These are phyloP conservation scores for Malacoraja senta DNA, from an alignment of 2,797 vertebrate species.

Conservation along the genomic window DNA sequence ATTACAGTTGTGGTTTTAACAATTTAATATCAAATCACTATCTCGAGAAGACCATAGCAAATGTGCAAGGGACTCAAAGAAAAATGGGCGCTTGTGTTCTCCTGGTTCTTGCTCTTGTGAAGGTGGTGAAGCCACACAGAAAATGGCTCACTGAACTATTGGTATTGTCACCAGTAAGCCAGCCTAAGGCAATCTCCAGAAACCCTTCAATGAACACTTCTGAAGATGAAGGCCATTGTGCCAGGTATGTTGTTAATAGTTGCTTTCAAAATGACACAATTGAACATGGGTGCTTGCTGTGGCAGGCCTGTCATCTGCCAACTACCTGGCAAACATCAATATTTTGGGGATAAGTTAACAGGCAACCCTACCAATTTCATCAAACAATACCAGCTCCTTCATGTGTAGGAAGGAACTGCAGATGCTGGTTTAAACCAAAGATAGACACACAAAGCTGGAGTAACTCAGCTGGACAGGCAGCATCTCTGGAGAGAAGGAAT, in stretches of 20 bases:
- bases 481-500: no score
- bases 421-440: no score
- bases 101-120: not conserved
- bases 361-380: not conserved
- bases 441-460: no score
- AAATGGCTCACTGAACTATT: not conserved
- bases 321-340: no score
- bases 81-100: not conserved
- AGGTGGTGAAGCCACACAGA: not conserved
- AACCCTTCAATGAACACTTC: not conserved
- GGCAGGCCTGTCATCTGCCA: not conserved
- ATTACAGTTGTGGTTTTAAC: not conserved
- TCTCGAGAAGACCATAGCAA: not conserved
- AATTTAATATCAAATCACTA: not conserved
- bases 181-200: not conserved
- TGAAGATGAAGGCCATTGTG: not conserved
- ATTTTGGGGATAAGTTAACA: not conserved
- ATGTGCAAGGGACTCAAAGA: not conserved
- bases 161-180: not conserved
- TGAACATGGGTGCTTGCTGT: not conserved
- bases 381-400: no score
- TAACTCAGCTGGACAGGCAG: no score
- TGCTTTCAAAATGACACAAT: no score
- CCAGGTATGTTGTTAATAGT: not conserved
- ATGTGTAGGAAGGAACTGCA: no score